These are phyloP conservation scores for Folsomia manolachei DNA, from an alignment of 2,888 invertebrate genomes.

Conservation along the genomic window DNA sequence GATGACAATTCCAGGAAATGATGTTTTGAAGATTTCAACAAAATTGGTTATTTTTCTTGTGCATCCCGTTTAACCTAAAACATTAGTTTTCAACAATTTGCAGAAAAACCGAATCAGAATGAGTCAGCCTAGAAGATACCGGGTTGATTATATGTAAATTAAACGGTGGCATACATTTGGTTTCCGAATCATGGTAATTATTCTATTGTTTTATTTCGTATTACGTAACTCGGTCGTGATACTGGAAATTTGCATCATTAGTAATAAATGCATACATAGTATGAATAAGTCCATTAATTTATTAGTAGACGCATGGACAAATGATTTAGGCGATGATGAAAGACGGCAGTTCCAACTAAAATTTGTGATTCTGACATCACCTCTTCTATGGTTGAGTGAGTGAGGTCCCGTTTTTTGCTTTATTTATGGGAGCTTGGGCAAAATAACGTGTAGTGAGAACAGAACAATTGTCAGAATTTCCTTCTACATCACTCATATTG, in stretches of 20 bases:
- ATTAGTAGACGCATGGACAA: background rate
- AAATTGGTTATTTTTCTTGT: no score
- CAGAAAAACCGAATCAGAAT: no score
- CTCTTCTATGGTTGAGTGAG: conserved; percentile 10
- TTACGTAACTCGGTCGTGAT: background rate
- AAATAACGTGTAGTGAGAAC: conserved; percentile 12
- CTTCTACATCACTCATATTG: background rate
- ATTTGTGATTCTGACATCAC: conserved; percentile 16
- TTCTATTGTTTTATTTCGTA: no score
- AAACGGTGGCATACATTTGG: no score
- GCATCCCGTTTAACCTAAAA: no score
- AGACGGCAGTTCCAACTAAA: no score
- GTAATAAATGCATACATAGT: background rate
- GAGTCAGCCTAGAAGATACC: no score
- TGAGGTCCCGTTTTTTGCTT: conserved; percentile 19
- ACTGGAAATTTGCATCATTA: background rate
- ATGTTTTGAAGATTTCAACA: no score
- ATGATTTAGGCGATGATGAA: conserved; percentile 14
- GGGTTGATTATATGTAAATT: no score
- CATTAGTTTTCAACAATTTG: no score
- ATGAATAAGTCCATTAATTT: background rate
- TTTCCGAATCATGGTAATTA: no score
- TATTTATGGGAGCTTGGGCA: background rate
- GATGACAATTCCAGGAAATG: no score
- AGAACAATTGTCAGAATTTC: conserved; percentile 17